Evolutionary conservation across 1,140 invertebrate species (phyloP).

Genomic region (Ericerus pela): DNA sequence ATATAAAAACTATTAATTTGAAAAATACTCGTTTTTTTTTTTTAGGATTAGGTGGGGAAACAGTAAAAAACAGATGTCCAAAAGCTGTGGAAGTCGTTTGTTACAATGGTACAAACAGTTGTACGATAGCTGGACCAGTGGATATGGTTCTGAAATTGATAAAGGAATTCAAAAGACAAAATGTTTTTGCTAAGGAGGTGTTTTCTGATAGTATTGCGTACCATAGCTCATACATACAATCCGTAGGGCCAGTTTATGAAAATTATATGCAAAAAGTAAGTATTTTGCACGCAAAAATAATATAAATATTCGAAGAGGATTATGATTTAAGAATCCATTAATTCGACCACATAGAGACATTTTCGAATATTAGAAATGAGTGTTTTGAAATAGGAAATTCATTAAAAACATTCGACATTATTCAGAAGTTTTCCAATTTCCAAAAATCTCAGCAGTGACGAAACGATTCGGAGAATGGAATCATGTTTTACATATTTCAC

Average conservation of each 20-base stretch:
- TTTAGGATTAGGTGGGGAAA: slow-evolving; percentile 38
- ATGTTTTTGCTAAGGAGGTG: slow-evolving; percentile 60
- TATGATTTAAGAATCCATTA: no score
- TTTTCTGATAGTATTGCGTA: slow-evolving; percentile 54
- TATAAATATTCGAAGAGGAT: no score
- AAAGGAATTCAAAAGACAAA: slow-evolving; percentile 38
- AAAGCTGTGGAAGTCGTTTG: slow-evolving; percentile 48
- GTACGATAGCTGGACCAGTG: slow-evolving; percentile 47
- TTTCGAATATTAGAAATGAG: no score
- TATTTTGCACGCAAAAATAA: slow-evolving; percentile 25
- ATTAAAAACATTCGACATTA: no score
- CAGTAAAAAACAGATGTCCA: slow-evolving; percentile 37
- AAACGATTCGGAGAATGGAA: no score
- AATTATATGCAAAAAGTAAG: slow-evolving; percentile 51
- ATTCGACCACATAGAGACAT: no score
- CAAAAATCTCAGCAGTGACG: no score
- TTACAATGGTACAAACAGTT: slow-evolving; percentile 46
- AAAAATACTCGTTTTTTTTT: no score
- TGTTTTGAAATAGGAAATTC: no score
- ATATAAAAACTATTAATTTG: no score
- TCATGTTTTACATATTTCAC: no score
- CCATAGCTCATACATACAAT: slow-evolving; percentile 60
- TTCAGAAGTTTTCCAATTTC: no score
- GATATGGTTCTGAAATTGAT: slow-evolving; percentile 33
- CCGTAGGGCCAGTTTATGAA: slow-evolving; percentile 49